Evolutionary conservation across 2,888 invertebrate species (phyloP), one percentile per base, ranked within the genome.

Genomic region (Entomobrya proxima): DNA sequence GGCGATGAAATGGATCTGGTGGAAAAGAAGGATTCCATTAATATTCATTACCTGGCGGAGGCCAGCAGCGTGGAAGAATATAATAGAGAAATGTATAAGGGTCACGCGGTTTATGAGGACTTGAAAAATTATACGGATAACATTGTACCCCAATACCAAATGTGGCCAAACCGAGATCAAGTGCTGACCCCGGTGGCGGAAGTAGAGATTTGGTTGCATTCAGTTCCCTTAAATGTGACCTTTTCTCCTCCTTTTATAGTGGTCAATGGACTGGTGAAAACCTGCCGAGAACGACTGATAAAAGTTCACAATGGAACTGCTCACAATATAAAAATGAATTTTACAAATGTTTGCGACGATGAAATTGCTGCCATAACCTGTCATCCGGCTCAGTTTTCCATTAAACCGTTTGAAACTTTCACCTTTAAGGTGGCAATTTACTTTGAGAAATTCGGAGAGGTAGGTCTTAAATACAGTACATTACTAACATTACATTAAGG

Each of bases 191-290:
- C 88, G 30, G 61, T 77, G 13, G 81, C 83, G 15, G 88, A 88
- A 67, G 75, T 87, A 6, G 88, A 88, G 74, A 58, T 88, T 27
- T 88, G 88, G 88, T 11, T 86, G 7, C 40, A 82, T n/a, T 78
- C 82, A 50, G 74, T 88, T 35, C 88, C 88, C 1, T 52, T 88
- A 2, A 76, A 88, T 58, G 58, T 86, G 21, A 76, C 69, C 15
- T 87, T 88, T 69, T 30, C 77, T 13, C 88, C 88, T 11, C 86
- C 87, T 9, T 77, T 85, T 35, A 77, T 87, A 6, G 21, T 81
- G 11, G 87, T 78, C 11, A 37, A 15, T 24, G 87, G 87, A 5
- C 9, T n/a, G 4, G 55, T 72, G 9, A 50, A 30, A 24, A 72
- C 72, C 6, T 6, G 5, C n/a, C 32, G 64, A 3, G 75, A 86